Conservation (phyloP, 2,797 vertebrate genomes). For the Danio tinwini region DNA sequence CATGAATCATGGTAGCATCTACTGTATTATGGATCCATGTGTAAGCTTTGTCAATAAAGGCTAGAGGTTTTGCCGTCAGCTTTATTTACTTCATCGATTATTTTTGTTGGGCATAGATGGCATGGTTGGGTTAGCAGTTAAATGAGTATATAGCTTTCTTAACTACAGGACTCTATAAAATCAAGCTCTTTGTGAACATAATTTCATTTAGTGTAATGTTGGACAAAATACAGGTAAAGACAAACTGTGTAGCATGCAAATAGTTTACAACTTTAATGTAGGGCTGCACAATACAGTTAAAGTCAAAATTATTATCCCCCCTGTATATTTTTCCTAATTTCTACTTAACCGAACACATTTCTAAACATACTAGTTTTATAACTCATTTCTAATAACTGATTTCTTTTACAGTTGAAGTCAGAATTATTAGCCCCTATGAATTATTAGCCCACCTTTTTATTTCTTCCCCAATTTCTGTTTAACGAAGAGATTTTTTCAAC, state of each 20-base stretch:
- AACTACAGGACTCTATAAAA: not conserved
- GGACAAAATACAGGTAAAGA: not conserved
- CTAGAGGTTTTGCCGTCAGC: not conserved
- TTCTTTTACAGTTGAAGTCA: no score
- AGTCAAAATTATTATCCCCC: no score
- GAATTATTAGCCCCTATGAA: no score
- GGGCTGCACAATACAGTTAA: no score
- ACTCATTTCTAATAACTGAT: no score
- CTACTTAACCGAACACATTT: no score
- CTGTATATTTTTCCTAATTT: no score
- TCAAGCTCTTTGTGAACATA: not conserved
- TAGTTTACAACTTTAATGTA: not conserved
- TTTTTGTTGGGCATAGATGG: not conserved
- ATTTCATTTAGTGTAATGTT: not conserved
- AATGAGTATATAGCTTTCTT: not conserved
- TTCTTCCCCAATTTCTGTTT: no score
- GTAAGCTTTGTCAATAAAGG: slow-evolving; percentile 2
- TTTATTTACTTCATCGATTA: slow-evolving; percentile 12
- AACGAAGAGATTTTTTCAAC: no score
- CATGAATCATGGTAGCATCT: slow-evolving; percentile 22
- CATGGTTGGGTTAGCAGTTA: not conserved
- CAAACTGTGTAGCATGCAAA: not conserved
- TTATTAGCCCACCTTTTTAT: no score
- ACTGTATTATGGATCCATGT: slow-evolving; percentile 18
- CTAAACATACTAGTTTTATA: no score